Conservation (phyloP, 2,888 invertebrate species). For the Zaprionus bogoriensis region DNA sequence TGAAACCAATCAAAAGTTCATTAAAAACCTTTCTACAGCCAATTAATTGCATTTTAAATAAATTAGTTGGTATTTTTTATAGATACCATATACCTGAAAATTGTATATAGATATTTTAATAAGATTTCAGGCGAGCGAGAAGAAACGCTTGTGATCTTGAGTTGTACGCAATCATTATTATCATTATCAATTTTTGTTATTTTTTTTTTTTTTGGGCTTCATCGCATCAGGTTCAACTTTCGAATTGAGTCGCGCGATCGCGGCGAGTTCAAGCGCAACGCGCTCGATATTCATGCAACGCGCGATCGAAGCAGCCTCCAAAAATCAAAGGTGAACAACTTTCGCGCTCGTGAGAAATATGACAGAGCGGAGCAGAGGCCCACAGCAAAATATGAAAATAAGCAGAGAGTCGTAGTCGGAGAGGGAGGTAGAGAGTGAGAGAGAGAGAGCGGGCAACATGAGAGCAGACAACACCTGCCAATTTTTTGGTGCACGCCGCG, state of each 20-base stretch:
- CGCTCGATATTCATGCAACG: slow-evolving; percentile 45
- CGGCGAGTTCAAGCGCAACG: slow-evolving; percentile 64
- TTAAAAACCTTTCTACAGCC: slow-evolving; percentile 21
- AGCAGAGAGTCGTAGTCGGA: slow-evolving; percentile 1
- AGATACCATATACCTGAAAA: not conserved
- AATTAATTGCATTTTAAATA: slow-evolving; percentile 42
- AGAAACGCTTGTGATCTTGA: slow-evolving; percentile 15
- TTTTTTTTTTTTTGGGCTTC: slow-evolving; percentile 19
- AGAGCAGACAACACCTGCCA: slow-evolving; percentile 67
- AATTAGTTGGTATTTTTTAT: not conserved
- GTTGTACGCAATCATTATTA: slow-evolving; percentile 29
- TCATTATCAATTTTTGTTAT: slow-evolving; percentile 24
- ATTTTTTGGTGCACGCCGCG: slow-evolving; percentile 45
- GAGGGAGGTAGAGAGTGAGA: not conserved
- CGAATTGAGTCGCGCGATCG: slow-evolving; percentile 47
- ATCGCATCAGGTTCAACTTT: slow-evolving; percentile 49
- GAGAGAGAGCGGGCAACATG: slow-evolving; percentile 36
- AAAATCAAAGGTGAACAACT: slow-evolving; percentile 76
- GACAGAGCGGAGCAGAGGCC: slow-evolving; percentile 40
- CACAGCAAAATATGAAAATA: slow-evolving; percentile 45
- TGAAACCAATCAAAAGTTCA: slow-evolving; percentile 43
- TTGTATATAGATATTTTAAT: slow-evolving; percentile 3
- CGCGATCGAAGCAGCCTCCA: slow-evolving; percentile 63
- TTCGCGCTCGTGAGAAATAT: slow-evolving; percentile 76
- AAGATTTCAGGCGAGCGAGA: slow-evolving; percentile 17